Percentiles rank a stretch among this genome's conserved stretches.
These are phyloP conservation scores for Formica aserva DNA, from an alignment of 2,888 invertebrate genomes.

Conservation along the genomic window DNA sequence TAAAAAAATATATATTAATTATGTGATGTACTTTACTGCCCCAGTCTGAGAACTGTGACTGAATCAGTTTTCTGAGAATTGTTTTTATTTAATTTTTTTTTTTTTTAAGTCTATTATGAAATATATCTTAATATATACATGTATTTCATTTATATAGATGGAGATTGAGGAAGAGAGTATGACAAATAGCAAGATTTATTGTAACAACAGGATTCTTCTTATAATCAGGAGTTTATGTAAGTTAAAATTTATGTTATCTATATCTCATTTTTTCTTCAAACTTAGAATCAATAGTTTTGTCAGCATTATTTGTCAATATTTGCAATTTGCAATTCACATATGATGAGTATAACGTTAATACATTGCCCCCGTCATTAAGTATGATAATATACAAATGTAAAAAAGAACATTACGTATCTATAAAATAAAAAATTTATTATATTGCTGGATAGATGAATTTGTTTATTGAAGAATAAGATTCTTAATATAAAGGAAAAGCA, in stretches of 20 bases:
- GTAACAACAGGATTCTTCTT: not conserved
- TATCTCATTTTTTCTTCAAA: not conserved
- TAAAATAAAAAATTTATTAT: not conserved
- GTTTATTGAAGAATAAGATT: not conserved
- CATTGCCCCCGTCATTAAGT: not conserved
- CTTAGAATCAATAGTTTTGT: not conserved
- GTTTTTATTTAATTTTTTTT: not conserved
- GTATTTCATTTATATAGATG: not conserved
- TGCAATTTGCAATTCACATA: not conserved
- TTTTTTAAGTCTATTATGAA: not conserved
- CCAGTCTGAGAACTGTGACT: slow-evolving; percentile 82
- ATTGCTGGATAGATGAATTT: not conserved
- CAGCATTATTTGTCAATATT: slow-evolving; percentile 21
- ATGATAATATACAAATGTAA: not conserved
- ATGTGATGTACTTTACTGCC: slow-evolving; percentile 80
- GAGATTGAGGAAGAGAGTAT: not conserved
- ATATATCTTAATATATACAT: slow-evolving; percentile 8
- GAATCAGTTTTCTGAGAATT: slow-evolving; percentile 75
- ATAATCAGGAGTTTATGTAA: not conserved
- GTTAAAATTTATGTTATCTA: slow-evolving; percentile 5
- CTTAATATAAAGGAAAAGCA: not conserved
- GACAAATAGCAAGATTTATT: not conserved
- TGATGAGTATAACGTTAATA: slow-evolving; percentile 72
- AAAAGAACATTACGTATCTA: not conserved
- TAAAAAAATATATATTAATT: slow-evolving; percentile 15